These are phyloP conservation scores for Murina feae DNA, from an alignment of 2,113 vertebrate species.

Conservation along the genomic window DNA sequence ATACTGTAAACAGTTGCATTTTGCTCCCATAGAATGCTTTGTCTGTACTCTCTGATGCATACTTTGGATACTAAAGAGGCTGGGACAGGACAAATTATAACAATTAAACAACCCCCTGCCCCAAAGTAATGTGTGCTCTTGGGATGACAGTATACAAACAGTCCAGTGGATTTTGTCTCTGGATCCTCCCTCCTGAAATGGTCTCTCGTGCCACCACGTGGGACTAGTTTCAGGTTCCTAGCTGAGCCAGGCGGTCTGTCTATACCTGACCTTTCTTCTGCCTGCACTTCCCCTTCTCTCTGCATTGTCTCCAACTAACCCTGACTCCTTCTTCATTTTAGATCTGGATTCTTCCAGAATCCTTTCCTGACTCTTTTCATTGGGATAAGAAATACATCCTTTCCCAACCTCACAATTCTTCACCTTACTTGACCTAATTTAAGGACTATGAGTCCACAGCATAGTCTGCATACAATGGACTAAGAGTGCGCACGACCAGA, in stretches of 20 bases:
- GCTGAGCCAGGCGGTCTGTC: background rate
- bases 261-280: background rate
- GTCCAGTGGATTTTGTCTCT: background rate
- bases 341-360: background rate
- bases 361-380: background rate
- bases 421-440: background rate
- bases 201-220: background rate
- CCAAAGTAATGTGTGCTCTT: background rate
- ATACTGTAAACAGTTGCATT: background rate
- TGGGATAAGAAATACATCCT: accelerated
- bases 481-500: background rate
- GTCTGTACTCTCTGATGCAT: background rate
- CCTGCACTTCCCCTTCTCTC: background rate
- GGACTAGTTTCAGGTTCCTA: background rate
- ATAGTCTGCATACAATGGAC: background rate
- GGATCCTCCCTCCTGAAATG: background rate
- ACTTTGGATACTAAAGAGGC: background rate
- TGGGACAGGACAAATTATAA: background rate
- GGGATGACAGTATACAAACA: too few species aligned
- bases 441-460: background rate
- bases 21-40: accelerated
- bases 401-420: background rate
- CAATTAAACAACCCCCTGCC: background rate
- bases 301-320: too few species aligned
- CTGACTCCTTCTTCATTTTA: background rate